A percentile compares a stretch with the other conserved stretches of the same genome.
Conservation (phyloP, 2,888 invertebrate genomes). For the Ecliptopera silaceata region DNA sequence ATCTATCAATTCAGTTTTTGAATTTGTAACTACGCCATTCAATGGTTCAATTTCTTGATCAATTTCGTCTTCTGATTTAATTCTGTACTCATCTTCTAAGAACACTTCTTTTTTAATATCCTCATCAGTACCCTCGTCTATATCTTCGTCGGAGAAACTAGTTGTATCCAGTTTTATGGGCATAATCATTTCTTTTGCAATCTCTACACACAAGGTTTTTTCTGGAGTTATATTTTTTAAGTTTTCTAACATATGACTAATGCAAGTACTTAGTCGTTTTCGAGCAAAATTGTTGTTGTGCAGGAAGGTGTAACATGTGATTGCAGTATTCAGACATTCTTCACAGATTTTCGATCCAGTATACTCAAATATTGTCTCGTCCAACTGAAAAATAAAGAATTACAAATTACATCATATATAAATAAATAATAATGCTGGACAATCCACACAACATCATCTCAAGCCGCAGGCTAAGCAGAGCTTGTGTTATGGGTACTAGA, state of each 20-base stretch:
- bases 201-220: slow-evolving; percentile 64
- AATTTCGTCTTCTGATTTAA: slow-evolving; percentile 54
- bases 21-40: slow-evolving; percentile 4
- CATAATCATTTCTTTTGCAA: slow-evolving; percentile 58
- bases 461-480: too few species aligned
- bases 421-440: too few species aligned
- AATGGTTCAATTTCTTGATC: slow-evolving; percentile 28
- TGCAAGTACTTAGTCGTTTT: slow-evolving; percentile 59
- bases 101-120: slow-evolving; percentile 59
- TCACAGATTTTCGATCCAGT: slow-evolving; percentile 72
- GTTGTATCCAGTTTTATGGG: slow-evolving; percentile 48
- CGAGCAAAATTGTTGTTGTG: slow-evolving; percentile 56
- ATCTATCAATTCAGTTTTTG: slow-evolving; percentile 27
- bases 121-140: slow-evolving; percentile 49
- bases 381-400: slow-evolving; percentile 46
- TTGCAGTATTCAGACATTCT: slow-evolving; percentile 63
- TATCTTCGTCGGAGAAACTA: slow-evolving; percentile 30
- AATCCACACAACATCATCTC: too few species aligned
- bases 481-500: too few species aligned
- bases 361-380: slow-evolving; percentile 61
- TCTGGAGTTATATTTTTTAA: slow-evolving; percentile 46
- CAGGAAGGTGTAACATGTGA: slow-evolving; percentile 64
- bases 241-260: slow-evolving; percentile 57
- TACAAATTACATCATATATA: too few species aligned
- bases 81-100: slow-evolving; percentile 72